Conservation (phyloP, 53 echinoderm and acorn worm genomes). For the Paelopatides confundens region DNA sequence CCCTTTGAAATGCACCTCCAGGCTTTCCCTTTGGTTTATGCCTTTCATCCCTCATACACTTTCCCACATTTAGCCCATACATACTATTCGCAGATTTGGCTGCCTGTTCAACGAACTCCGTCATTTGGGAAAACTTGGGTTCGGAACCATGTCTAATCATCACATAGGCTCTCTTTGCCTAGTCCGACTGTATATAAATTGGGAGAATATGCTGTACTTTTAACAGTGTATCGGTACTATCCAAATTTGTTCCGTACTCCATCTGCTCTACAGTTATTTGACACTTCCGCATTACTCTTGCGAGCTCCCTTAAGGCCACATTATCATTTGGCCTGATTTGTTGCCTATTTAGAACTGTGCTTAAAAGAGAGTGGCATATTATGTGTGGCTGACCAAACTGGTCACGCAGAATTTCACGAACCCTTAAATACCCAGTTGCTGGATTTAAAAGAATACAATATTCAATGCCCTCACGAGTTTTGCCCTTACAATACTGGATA, state of each 20-base stretch:
- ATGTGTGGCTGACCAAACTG: slow-evolving; percentile 66
- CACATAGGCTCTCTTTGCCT: slow-evolving; percentile 34
- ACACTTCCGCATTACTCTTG: slow-evolving; percentile 51
- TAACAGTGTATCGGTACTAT: slow-evolving; percentile 44
- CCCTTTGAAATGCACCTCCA: neutral
- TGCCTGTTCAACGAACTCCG: slow-evolving; percentile 46
- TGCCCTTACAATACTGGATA: slow-evolving; percentile 53
- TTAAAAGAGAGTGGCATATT: slow-evolving; percentile 17
- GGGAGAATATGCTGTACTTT: slow-evolving; percentile 45
- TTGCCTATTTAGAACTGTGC: slow-evolving; percentile 12
- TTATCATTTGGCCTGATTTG: slow-evolving; percentile 48
- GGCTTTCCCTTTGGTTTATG: neutral
- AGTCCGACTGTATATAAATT: slow-evolving; percentile 34
- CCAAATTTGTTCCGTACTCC: slow-evolving; percentile 32
- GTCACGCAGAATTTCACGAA: slow-evolving; percentile 35
- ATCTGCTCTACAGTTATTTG: slow-evolving; percentile 26
- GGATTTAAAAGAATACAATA: slow-evolving; percentile 44
- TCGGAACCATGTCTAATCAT: neutral
- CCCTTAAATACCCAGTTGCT: slow-evolving; percentile 22
- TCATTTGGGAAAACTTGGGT: slow-evolving; percentile 48
- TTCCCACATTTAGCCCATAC: slow-evolving; percentile 47
- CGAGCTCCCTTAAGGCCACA: slow-evolving; percentile 14
- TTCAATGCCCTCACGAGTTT: slow-evolving; percentile 57
- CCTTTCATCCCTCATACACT: neutral
- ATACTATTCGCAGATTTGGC: slow-evolving; percentile 48